Base-by-base conservation (phyloP, 2,113 vertebrate species). In the Oryzias melastigma region DNA sequence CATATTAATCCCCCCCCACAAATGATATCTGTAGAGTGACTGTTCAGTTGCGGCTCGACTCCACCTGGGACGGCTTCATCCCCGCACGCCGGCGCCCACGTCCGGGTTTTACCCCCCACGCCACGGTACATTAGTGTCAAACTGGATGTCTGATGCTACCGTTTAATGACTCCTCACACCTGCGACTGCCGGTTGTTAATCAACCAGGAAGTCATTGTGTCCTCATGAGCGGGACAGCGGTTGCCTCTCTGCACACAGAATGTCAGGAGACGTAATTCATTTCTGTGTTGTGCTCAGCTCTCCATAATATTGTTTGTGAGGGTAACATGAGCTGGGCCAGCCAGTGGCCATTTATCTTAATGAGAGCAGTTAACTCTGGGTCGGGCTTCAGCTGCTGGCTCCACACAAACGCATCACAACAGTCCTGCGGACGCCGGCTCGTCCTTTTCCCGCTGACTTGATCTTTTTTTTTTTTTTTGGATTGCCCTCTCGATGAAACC, bases 321-420 rank as follows among this genome's bases (percentile, higher is more conserved):
- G 25, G 80, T 58, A 76, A 78, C 84, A 83, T 55, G 66, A 74
- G 77, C 68, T 7, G 69, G 74, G 69, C 73, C 71, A 79, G 82
- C 87, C 68, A 47, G 60, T 60, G 78, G 78, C 78, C 71, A 78
- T 86, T 88, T 85, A 83, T 90, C 85, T 85, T 87, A 84, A 88
- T 85, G 81, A 81, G 81, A 77, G 73, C 79, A 17, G 75, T 89
- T 88, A 88, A 83, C 84, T 87, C 69, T 12, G 65, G 60, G 68
- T 60, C 51, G 55, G 80, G 84, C 74, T 71, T 61, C 50, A 63
- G 62, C 78, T 64, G 58, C 57, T 1, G 58, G 62, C 67, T 24
- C 47, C 47, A 3, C 2, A 4, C 56, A 16, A 44, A 63, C 52
- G 40, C 45, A 44, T 18, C 75, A 22, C 54, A 56, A 57, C 63